A percentile compares a stretch with the other conserved stretches of the same genome.
phyloP scores from a whole-genome alignment of 1,140 invertebrate genomes.

The Drosophila melanogaster region Release_6_plus_ISO1_MT NT_037436.4:10454501-10455000 shows the following conservation, averaged over 20 bases:
- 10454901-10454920: constrained; percentile 82
- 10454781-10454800: constrained; percentile 38
- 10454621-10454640: constrained; percentile 73
- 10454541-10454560: constrained; percentile 25
- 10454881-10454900: constrained; percentile 63
- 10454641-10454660: constrained; percentile 26
- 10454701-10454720: constrained; percentile 59
- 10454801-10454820: constrained; percentile 17
- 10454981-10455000: constrained; percentile 13
- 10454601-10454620: constrained; percentile 83
- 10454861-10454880: neutral
- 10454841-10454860: constrained; percentile 49
- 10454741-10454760: constrained; percentile 74
- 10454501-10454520: neutral
- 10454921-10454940: constrained; percentile 61
- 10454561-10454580: constrained; percentile 5
- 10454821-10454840: constrained; percentile 29
- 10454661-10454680: constrained; percentile 3
- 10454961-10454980: constrained; percentile 67
- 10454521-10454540: constrained; percentile 21
- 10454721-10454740: constrained; percentile 77
- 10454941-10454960: constrained; percentile 63
- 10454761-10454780: constrained; percentile 56
- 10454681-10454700: constrained; percentile 82
- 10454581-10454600: constrained; percentile 72